A percentile compares a stretch with the other conserved stretches of the same genome.
Conservation (phyloP, 1,140 invertebrate genomes). For the Cydia splendana region DNA sequence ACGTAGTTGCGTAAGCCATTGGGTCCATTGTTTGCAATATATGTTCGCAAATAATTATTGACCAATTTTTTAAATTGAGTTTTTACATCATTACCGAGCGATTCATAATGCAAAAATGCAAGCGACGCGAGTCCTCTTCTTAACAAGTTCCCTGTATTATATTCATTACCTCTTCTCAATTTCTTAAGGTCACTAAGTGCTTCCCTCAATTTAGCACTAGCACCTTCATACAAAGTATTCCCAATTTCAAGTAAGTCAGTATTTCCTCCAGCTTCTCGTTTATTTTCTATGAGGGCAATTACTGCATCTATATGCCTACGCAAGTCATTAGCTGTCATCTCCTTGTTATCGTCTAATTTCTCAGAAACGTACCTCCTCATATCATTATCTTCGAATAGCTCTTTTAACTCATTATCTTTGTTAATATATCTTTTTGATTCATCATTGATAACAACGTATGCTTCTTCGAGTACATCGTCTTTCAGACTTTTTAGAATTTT, state of each 20-base stretch:
- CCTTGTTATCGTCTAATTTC: slow-evolving; percentile 40
- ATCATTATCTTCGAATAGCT: slow-evolving; percentile 40
- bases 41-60: background rate
- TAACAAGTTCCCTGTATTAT: slow-evolving; percentile 36
- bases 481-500: slow-evolving; percentile 38
- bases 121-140: slow-evolving; percentile 38
- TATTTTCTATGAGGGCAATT: slow-evolving; percentile 31
- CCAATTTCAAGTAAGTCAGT: slow-evolving; percentile 41
- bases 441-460: slow-evolving; percentile 39
- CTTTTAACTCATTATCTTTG: slow-evolving; percentile 42
- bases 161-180: slow-evolving; percentile 32
- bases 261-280: slow-evolving; percentile 27
- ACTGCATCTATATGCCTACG: slow-evolving; percentile 39
- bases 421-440: slow-evolving; percentile 46
- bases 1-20: background rate
- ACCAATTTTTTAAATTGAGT: background rate
- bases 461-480: slow-evolving; percentile 45
- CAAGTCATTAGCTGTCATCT: slow-evolving; percentile 28
- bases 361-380: slow-evolving; percentile 39
- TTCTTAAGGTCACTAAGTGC: slow-evolving; percentile 38
- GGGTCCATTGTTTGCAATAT: background rate
- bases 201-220: slow-evolving; percentile 40
- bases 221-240: slow-evolving; percentile 47
- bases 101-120: slow-evolving; percentile 45
- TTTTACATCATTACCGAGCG: slow-evolving; percentile 33